A percentile compares a stretch with the other conserved stretches of the same genome.
Conservation (phyloP, 2,888 invertebrate species). For the Cartodere bifasciata region DNA sequence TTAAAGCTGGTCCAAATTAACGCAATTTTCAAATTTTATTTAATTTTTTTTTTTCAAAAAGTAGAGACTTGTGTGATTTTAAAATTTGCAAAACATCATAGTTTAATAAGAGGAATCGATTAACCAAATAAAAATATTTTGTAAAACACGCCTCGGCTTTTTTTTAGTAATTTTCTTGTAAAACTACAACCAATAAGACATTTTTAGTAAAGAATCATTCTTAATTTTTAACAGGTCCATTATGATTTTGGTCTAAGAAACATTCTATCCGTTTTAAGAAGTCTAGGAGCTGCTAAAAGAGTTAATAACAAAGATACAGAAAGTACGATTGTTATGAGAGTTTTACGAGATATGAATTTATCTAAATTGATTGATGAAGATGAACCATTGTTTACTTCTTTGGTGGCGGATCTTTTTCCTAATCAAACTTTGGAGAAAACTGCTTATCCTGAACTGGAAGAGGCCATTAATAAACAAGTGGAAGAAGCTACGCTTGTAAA, state of each 20-base stretch:
- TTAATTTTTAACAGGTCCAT: slow-evolving; percentile 84
- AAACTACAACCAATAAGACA: too few species aligned
- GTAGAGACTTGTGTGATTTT: too few species aligned
- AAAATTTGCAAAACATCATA: too few species aligned
- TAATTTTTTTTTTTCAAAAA: too few species aligned
- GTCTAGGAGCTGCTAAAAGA: slow-evolving; percentile 84
- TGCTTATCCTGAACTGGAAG: slow-evolving; percentile 75
- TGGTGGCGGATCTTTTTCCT: slow-evolving; percentile 91
- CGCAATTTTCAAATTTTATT: too few species aligned
- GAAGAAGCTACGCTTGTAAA: slow-evolving; percentile 69
- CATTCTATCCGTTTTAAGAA: slow-evolving; percentile 86
- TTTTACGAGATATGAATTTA: slow-evolving; percentile 94
- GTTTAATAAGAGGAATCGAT: too few species aligned
- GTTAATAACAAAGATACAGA: slow-evolving; percentile 86
- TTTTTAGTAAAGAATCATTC: too few species aligned
- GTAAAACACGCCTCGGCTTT: too few species aligned
- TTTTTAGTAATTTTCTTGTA: too few species aligned
- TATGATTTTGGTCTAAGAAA: slow-evolving; percentile 95
- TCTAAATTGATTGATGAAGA: slow-evolving; percentile 96
- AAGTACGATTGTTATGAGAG: slow-evolving; percentile 93
- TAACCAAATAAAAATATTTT: too few species aligned
- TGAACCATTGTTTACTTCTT: slow-evolving; percentile 91
- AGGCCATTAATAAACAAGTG: slow-evolving; percentile 74
- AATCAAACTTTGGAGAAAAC: slow-evolving; percentile 91
- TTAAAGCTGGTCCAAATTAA: too few species aligned